Evolutionary conservation across 1,140 invertebrate genomes (phyloP), one percentile per base, ranked within the genome.

Genomic region (Magallana ariakensis): DNA sequence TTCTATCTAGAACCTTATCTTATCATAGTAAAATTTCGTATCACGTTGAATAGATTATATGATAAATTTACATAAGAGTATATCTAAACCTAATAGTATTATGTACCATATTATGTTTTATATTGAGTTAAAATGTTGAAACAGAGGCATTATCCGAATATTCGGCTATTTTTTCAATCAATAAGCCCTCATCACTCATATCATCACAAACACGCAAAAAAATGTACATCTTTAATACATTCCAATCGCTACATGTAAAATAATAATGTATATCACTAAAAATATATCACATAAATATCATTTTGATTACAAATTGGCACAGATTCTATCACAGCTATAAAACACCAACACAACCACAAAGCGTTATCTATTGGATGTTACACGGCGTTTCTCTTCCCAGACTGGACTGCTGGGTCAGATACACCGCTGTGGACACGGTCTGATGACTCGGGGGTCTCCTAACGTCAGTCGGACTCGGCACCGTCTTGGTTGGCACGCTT

Each of bases 391-490:
- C 89, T n/a, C 86, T 86, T 7, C 57, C 66, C 6, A 81, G 57
- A 19, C 56, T 86, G 16, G 54, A 85, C 55, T 89, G 87, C 26
- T 88, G 84, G 9, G 89, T 89, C 11, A 90, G 54, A 22, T 55
- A 82, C 19, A 91, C 90, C 7, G 86, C 89, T 7, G 84, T 88
- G 13, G 90, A 85, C 11, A 91, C 83, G 46, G 84, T 89, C 15
- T 88, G 88, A 56, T 90, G 89, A 81, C 89, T 85, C 7, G 91
- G 87, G 33, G 89, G 89, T 80, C 89, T 81, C 26, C 91, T 85
- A 13, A 46, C 70, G 22, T 90, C 89, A 80, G 87, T 26, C 10
- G 85, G 66, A 15, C 81, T 84, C 10, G 80, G 85, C 54, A 89
- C 82, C 91, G 85, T 22, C 90, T 55, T 7, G 85, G 55, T 53